Conservation (phyloP, 2,797 vertebrate genomes). For the Ispidina lecontei region DNA sequence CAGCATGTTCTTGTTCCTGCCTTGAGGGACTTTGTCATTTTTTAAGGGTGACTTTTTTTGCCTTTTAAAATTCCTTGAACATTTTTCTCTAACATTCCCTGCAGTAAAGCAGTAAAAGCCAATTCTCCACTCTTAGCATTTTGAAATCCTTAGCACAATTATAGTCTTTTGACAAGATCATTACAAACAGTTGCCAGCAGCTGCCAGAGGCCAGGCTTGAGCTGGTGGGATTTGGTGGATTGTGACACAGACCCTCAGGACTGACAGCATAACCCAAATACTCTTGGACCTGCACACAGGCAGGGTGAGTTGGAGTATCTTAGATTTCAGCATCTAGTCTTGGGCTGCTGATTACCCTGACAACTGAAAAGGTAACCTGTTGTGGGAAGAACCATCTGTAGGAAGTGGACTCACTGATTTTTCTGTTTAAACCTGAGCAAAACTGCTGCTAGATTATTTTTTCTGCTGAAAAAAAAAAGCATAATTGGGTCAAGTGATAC, state of each 20-base stretch:
- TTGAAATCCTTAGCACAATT: background rate
- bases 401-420: background rate
- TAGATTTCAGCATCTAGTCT: background rate
- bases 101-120: background rate
- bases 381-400: background rate
- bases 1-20: background rate
- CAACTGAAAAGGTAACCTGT: background rate
- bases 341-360: background rate
- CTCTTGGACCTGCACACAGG: background rate
- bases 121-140: background rate
- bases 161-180: background rate
- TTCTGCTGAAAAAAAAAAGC: background rate
- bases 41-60: background rate
- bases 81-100: background rate
- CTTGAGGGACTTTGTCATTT: background rate
- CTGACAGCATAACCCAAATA: background rate
- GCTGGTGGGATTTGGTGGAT: background rate
- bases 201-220: background rate
- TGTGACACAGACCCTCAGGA: background rate
- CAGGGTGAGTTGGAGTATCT: background rate
- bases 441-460: background rate
- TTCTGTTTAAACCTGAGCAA: background rate
- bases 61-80: background rate
- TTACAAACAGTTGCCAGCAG: background rate
- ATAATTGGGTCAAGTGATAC: background rate